Conservation (phyloP, 53 echinoderm and acorn worm species). For the Mesocentrotus franciscanus region DNA sequence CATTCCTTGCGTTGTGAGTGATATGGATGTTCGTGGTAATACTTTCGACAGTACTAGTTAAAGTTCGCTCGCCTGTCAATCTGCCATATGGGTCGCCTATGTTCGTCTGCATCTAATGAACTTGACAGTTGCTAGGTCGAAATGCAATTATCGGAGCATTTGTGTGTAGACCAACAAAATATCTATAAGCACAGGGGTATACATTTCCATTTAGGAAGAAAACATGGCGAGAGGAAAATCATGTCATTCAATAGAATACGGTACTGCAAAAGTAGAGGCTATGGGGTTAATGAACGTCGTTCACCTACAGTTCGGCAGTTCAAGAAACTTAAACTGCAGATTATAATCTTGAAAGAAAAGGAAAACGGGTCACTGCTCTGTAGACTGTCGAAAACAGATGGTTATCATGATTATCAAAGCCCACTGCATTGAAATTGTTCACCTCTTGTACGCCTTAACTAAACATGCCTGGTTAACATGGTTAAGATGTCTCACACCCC, state of each 20-base stretch:
- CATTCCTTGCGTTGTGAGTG: not conserved
- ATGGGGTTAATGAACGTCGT: not conserved
- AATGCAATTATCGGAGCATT: slow-evolving; percentile 38
- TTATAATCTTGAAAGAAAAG: slow-evolving; percentile 18
- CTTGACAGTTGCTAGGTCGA: slow-evolving; percentile 21
- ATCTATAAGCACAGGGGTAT: not conserved
- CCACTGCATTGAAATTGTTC: not conserved
- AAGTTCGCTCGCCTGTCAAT: not conserved
- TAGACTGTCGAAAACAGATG: not conserved
- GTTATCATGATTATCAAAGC: slow-evolving; percentile 22
- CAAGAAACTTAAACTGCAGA: not conserved
- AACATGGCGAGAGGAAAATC: not conserved
- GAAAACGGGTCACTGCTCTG: slow-evolving; percentile 17
- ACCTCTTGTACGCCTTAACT: not conserved
- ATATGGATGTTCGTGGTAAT: not conserved
- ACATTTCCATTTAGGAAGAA: not conserved
- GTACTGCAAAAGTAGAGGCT: not conserved
- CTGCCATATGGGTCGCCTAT: not conserved
- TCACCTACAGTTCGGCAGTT: not conserved
- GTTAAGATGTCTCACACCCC: not conserved
- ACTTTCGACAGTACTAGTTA: not conserved
- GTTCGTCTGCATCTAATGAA: slow-evolving; percentile 8
- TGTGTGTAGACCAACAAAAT: slow-evolving; percentile 3
- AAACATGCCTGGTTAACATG: not conserved
- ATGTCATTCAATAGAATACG: not conserved